Evolutionary conservation across 1,140 invertebrate genomes (phyloP).

Genomic region (Solen grandis): DNA sequence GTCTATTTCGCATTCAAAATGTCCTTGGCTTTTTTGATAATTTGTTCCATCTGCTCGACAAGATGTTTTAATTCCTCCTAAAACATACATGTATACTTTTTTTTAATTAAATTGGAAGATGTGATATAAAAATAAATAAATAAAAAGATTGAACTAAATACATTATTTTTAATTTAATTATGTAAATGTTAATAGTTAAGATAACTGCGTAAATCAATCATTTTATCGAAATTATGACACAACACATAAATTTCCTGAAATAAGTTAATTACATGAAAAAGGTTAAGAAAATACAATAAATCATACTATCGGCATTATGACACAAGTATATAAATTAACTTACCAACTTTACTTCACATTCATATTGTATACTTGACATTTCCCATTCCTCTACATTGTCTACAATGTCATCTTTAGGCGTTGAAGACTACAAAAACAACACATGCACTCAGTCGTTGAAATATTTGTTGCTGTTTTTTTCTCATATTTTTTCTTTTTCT

Average conservation of each 20-base stretch:
- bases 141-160: background rate
- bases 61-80: too few species aligned
- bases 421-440: background rate
- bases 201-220: background rate
- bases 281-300: too few species aligned
- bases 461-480: background rate
- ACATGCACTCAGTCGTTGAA: background rate
- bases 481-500: background rate
- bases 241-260: background rate
- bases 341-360: background rate
- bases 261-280: background rate
- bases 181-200: background rate
- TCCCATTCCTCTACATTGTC: background rate
- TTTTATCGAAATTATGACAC: background rate
- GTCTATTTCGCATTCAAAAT: too few species aligned
- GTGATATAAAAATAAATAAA: background rate
- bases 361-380: background rate
- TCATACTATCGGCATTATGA: background rate
- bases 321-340: background rate
- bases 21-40: too few species aligned
- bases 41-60: too few species aligned
- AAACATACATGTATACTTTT: too few species aligned
- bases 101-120: too few species aligned
- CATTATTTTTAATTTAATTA: background rate
- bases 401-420: background rate